These are phyloP conservation scores for Myxocyprinus asiaticus DNA, from an alignment of 2,113 vertebrate genomes.

Conservation along the genomic window DNA sequence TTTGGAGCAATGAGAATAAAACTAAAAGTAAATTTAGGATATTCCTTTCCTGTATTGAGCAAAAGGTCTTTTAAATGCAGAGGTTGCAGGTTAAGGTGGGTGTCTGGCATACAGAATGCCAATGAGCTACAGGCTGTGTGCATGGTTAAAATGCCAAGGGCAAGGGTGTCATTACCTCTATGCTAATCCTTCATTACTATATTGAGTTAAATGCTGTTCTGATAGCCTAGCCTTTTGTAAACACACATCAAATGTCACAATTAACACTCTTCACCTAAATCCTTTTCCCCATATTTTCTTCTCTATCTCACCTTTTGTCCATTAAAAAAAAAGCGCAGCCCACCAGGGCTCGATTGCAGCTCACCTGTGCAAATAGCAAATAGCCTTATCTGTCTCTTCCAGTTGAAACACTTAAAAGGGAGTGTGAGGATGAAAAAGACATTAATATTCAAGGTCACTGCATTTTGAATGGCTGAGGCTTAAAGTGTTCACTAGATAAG, in stretches of 20 bases:
- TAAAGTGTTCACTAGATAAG: constrained; percentile 21
- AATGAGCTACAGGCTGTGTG: constrained; percentile 6
- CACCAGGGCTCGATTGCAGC: background rate
- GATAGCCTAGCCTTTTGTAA: constrained; percentile 27
- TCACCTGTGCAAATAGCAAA: constrained; percentile 11
- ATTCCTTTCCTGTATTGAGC: background rate
- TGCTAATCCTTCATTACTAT: constrained; percentile 31
- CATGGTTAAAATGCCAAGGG: constrained; percentile 30
- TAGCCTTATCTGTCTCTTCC: constrained; percentile 15
- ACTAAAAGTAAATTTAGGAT: background rate
- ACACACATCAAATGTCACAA: constrained; percentile 41
- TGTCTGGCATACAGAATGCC: constrained; percentile 22
- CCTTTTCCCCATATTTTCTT: constrained; percentile 13
- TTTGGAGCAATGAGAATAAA: constrained; percentile 2
- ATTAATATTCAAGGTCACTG: constrained; percentile 25
- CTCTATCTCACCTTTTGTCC: constrained; percentile 2
- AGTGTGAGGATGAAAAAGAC: constrained; percentile 15
- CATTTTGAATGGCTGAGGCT: constrained; percentile 19
- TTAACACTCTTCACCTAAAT: constrained; percentile 28
- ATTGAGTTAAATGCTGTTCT: constrained; percentile 21
- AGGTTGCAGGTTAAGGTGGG: constrained; percentile 1
- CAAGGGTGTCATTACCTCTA: constrained; percentile 7
- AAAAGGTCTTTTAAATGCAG: background rate
- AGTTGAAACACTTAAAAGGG: constrained; percentile 26
- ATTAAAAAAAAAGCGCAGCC: constrained; percentile 3